phyloP scores from a whole-genome alignment of 2,888 invertebrate genomes.

The Euplagia quadripunctaria region DNA sequence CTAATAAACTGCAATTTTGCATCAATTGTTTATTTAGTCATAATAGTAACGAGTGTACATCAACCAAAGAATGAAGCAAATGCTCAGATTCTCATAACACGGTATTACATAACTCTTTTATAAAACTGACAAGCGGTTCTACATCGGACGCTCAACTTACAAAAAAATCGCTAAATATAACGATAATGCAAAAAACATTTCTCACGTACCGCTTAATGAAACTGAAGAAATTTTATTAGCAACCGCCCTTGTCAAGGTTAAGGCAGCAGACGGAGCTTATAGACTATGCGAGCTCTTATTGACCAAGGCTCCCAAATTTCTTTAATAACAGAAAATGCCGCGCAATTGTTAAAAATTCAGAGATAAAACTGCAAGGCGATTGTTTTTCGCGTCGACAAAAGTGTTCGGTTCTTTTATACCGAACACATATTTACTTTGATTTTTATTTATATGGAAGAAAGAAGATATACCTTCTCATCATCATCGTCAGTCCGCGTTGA shows the following conservation, averaged over 20 bases:
- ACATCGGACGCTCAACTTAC: not conserved
- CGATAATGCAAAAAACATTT: no score
- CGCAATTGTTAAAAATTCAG: slow-evolving; percentile 1
- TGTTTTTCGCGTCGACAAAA: slow-evolving; percentile 5
- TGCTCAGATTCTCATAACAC: slow-evolving; percentile 14
- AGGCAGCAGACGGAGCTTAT: slow-evolving; percentile 2
- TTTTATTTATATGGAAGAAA: no score
- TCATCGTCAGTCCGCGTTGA: no score
- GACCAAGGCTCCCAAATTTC: slow-evolving; percentile 9
- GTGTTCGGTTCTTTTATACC: no score
- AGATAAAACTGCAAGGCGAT: not conserved
- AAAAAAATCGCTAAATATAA: not conserved
- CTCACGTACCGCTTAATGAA: not conserved
- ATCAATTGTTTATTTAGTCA: slow-evolving; percentile 15
- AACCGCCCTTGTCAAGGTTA: slow-evolving; percentile 10
- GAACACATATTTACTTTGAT: no score
- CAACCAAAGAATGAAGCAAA: slow-evolving; percentile 10
- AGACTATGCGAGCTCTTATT: slow-evolving; percentile 4
- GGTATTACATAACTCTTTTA: slow-evolving; percentile 1
- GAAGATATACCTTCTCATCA: no score
- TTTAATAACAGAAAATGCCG: slow-evolving; percentile 6
- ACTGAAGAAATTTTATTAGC: slow-evolving; percentile 1
- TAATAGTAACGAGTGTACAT: slow-evolving; percentile 9
- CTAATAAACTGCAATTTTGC: slow-evolving; percentile 10
- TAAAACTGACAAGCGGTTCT: not conserved